These are phyloP conservation scores for Neuroterus valhalla DNA, from an alignment of 1,140 invertebrate species.

Conservation along the genomic window DNA sequence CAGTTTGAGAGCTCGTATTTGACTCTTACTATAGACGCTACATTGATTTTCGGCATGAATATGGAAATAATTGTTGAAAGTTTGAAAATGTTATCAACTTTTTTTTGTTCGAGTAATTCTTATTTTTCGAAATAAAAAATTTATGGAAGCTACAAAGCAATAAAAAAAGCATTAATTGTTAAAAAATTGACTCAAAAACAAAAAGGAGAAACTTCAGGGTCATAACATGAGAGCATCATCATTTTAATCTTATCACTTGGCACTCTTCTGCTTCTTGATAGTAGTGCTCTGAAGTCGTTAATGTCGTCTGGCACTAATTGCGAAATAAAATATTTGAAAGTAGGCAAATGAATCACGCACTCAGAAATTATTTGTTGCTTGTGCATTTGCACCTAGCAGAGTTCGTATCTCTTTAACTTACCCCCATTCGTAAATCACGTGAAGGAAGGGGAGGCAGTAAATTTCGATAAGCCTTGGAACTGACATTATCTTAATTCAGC, in stretches of 20 bases:
- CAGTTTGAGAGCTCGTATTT: too few relatives aligned
- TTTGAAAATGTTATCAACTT: too few relatives aligned
- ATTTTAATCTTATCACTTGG: background rate
- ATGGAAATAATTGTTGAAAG: too few relatives aligned
- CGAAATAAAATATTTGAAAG: conserved; percentile 11
- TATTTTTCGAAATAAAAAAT: too few relatives aligned
- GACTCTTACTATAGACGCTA: too few relatives aligned
- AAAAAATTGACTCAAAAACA: too few relatives aligned
- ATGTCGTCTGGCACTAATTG: background rate
- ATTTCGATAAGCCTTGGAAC: background rate
- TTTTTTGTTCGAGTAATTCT: too few relatives aligned
- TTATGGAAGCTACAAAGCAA: too few relatives aligned
- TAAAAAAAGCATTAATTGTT: background rate
- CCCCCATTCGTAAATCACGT: background rate
- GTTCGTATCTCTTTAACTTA: background rate
- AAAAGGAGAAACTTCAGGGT: too few relatives aligned
- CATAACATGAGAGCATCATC: background rate
- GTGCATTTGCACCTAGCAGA: background rate
- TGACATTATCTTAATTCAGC: background rate
- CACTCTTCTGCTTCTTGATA: background rate
- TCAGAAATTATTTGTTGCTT: background rate
- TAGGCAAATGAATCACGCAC: background rate
- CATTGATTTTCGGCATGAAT: too few relatives aligned
- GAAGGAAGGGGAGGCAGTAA: background rate
- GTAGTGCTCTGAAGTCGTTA: background rate